These are phyloP conservation scores for Prorops nasuta DNA, from an alignment of 1,140 invertebrate species.

Conservation along the genomic window DNA sequence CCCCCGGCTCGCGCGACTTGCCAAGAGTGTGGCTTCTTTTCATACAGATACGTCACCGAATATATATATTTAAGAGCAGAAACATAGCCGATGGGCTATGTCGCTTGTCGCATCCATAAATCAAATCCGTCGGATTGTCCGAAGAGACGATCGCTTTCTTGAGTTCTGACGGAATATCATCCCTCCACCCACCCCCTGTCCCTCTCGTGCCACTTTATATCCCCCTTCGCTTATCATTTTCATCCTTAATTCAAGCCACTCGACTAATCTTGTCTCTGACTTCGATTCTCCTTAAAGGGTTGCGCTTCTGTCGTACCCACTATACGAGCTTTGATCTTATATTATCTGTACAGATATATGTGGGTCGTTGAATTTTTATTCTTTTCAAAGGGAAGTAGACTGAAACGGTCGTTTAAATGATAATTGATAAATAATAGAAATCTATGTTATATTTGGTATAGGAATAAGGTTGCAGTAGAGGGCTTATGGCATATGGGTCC, in stretches of 20 bases:
- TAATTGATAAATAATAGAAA: no score
- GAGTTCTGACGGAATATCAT: neutral
- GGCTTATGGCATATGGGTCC: slow-evolving; percentile 38
- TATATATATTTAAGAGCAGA: neutral
- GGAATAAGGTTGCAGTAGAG: no score
- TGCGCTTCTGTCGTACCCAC: slow-evolving; percentile 41
- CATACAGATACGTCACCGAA: neutral
- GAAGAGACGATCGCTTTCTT: neutral
- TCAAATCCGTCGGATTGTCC: slow-evolving; percentile 18
- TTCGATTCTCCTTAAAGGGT: slow-evolving; percentile 22
- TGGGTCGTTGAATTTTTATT: no score
- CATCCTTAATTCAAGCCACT: slow-evolving; percentile 39
- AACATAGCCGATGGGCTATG: neutral
- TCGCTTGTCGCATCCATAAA: slow-evolving; percentile 30
- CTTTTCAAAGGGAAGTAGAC: no score
- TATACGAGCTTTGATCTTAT: no score
- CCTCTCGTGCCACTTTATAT: no score
- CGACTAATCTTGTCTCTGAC: slow-evolving; percentile 28
- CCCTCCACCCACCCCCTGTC: no score
- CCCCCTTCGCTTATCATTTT: slow-evolving; percentile 37
- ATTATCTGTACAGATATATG: no score
- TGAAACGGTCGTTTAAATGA: no score
- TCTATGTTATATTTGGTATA: no score
- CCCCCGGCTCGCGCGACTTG: no score
- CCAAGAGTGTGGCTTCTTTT: no score